A percentile compares a stretch with the other conserved stretches of the same genome.
Evolutionary conservation across 2,888 invertebrate genomes (phyloP).

Genomic region (Hypomecis punctinalis): DNA sequence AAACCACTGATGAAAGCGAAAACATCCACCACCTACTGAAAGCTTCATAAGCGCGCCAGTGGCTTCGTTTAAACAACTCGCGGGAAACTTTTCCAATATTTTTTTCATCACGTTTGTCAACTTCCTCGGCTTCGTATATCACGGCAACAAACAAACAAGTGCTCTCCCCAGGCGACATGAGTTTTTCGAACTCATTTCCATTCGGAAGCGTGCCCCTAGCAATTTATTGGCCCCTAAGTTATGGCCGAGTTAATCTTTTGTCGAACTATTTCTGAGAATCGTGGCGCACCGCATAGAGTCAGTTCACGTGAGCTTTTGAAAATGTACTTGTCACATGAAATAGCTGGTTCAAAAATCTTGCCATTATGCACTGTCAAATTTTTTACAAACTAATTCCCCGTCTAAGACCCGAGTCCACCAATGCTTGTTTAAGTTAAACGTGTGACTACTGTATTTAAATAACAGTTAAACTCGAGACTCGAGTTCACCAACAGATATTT

Average conservation of each 20-base stretch:
- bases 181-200: conserved; percentile 74
- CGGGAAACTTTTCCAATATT: conserved; percentile 77
- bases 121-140: conserved; percentile 63
- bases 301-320: too few relatives aligned
- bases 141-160: conserved; percentile 75
- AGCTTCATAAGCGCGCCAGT: conserved; percentile 48
- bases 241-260: conserved; percentile 58
- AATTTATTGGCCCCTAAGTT: conserved; percentile 63
- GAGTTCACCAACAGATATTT: too few relatives aligned
- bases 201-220: conserved; percentile 60
- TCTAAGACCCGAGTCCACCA: too few relatives aligned
- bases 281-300: too few relatives aligned
- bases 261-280: conserved; percentile 47
- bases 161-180: conserved; percentile 65
- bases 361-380: too few relatives aligned
- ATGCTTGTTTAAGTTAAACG: too few relatives aligned
- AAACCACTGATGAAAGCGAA: neutral
- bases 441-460: too few relatives aligned
- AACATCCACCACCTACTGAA: conserved; percentile 35
- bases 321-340: too few relatives aligned
- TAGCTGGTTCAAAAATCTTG: too few relatives aligned
- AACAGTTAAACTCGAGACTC: too few relatives aligned
- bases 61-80: conserved; percentile 59
- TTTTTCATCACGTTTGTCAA: conserved; percentile 77
- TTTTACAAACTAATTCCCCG: too few relatives aligned